Evolutionary conservation across 2,113 vertebrate species (phyloP).

Genomic region (Pseudopodoces humilis): DNA sequence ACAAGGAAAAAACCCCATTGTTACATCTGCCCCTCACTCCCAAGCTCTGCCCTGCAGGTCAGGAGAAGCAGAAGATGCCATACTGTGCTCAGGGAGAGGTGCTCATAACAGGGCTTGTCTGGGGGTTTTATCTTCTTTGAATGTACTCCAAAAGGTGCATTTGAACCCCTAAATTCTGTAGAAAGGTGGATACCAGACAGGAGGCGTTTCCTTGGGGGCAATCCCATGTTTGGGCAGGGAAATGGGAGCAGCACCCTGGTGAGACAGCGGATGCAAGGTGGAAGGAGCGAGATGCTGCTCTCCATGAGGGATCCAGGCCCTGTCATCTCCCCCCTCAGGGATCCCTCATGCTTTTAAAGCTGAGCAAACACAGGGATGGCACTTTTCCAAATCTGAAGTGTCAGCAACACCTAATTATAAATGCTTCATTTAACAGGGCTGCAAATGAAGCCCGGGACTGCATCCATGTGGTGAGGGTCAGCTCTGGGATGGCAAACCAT

Average conservation of each 20-base stretch:
- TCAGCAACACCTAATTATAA: background rate
- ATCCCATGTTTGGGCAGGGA: rapidly evolving
- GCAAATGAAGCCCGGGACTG: background rate
- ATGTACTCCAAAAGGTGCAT: background rate
- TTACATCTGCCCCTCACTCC: rapidly evolving
- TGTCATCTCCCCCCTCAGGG: background rate
- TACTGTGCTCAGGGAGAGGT: background rate
- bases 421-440: background rate
- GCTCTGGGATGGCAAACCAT: background rate
- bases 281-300: background rate
- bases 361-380: background rate
- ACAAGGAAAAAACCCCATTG: background rate
- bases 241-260: background rate
- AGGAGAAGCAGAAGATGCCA: background rate
- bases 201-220: rapidly evolving
- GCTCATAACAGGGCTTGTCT: rapidly evolving
- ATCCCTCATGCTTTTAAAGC: background rate
- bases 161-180: background rate
- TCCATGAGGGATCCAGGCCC: background rate
- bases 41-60: background rate
- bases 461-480: rapidly evolving
- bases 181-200: rapidly evolving
- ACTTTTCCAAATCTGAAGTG: background rate
- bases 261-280: rapidly evolving
- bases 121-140: background rate